Evolutionary conservation across 2,888 invertebrate species (phyloP), one percentile per base, ranked within the genome.

Genomic region (Eristalinus sepulchralis): DNA sequence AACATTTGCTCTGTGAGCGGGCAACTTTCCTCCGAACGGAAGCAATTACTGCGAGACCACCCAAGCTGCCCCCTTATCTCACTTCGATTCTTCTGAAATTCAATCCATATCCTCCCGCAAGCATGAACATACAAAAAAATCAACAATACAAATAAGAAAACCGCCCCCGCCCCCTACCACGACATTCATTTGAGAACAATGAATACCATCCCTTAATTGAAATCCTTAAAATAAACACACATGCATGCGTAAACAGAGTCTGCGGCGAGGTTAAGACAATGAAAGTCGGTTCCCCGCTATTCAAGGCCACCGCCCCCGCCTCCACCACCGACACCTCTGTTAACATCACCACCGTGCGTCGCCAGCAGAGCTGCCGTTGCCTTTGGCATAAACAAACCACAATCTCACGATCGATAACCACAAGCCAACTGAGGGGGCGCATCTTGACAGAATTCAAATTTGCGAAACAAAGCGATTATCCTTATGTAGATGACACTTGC

Each of bases 201-300:
- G 39, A 70, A 70, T 59, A 2, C 27, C 70, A 17, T n/a, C 24
- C 59, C 57, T 36, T 70, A 70, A 70, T 70, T 70, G 70, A 8
- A 59, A 59, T 70, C 17, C 36, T 34, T n/a, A 70, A 68, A 20
- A 57, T 22, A 57, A 22, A 57, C 31, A n/a, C 22, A 57, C 22
- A 34, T 39, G 47, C 47, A 3, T 47, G 47, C 17, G 17, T 47
- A 17, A n/a, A n/a, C 13, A 39, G n/a, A 27, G 36, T 22, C 24
- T 34, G 22, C 22, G 57, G 17, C 27, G 17, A 34, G 11, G 59
- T n/a, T 60, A 6, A 3, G 1, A n/a, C 27, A 68, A 55, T 55
- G 55, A 57, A 68, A 33, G 55, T 55, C 31, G n/a, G n/a, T 59
- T 34, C 68, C 36, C 24, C n/a, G n/a, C n/a, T 13, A 17, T 47